Evolutionary conservation across 2,888 invertebrate species (phyloP).

Genomic region (Proisotoma minuta): DNA sequence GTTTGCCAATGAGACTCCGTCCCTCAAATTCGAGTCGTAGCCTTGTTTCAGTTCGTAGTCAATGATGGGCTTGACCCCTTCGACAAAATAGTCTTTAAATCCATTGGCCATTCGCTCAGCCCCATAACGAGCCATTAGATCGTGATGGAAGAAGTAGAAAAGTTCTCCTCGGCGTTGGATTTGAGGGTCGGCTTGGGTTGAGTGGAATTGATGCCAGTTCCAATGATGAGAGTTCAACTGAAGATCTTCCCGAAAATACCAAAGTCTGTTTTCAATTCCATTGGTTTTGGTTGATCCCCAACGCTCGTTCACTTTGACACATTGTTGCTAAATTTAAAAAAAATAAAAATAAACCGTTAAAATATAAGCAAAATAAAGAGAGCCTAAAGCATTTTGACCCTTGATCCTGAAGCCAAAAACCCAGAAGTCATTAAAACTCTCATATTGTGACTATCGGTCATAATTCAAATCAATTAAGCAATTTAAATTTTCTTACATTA

Average conservation of each 20-base stretch:
- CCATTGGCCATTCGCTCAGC: not conserved
- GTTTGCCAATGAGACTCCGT: not conserved
- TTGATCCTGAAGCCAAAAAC: too few species aligned
- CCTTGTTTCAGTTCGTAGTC: not conserved
- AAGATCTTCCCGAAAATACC: not conserved
- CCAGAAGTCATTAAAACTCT: too few species aligned
- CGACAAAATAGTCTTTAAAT: not conserved
- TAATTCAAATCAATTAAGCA: too few species aligned
- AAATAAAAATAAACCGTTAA: too few species aligned
- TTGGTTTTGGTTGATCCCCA: not conserved
- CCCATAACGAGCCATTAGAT: not conserved
- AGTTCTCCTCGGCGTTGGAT: not conserved
- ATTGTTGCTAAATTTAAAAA: not conserved
- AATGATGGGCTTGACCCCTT: not conserved
- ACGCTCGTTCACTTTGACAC: not conserved
- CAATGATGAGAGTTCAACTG: not conserved
- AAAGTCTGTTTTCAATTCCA: not conserved
- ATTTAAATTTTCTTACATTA: too few species aligned
- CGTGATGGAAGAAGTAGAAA: slow-evolving; percentile 2
- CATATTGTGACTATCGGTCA: too few species aligned
- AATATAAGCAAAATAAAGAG: too few species aligned
- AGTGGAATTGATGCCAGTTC: not conserved
- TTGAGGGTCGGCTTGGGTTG: not conserved
- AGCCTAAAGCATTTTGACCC: too few species aligned
- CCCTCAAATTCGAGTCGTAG: not conserved